Evolutionary conservation across 2,888 invertebrate genomes (phyloP).

Genomic region (Tinea pellionella): DNA sequence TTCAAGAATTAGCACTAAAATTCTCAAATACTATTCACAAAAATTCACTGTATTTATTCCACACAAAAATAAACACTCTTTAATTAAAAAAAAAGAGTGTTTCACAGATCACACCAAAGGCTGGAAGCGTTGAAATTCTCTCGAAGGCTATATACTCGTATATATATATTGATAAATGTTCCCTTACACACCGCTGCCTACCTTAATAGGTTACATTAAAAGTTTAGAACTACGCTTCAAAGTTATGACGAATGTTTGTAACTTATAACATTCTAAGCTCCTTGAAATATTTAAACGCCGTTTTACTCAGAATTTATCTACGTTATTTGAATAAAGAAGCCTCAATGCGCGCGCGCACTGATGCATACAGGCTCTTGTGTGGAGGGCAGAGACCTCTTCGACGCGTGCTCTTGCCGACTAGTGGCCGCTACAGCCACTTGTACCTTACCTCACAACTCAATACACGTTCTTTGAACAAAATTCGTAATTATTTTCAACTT

Average conservation of each 20-base stretch:
- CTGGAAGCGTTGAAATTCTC: conserved; percentile 11
- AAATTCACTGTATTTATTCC: conserved; percentile 31
- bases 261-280: neutral
- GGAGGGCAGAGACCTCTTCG: conserved; percentile 57
- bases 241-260: neutral
- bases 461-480: neutral
- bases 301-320: neutral
- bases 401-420: conserved; percentile 5
- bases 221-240: neutral
- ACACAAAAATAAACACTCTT: neutral
- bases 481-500: neutral
- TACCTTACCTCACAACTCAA: neutral
- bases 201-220: neutral
- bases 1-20: neutral
- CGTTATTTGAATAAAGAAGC: neutral
- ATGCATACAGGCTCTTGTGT: conserved; percentile 29
- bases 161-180: conserved; percentile 3
- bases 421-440: neutral
- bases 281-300: neutral
- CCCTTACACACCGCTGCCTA: neutral
- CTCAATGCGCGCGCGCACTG: conserved; percentile 30
- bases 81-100: neutral
- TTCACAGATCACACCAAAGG: neutral
- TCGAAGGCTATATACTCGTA: neutral
- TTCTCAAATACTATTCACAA: conserved; percentile 30